Evolutionary conservation across 2,888 invertebrate genomes (phyloP).

Genomic region (Parochlus steinenii): DNA sequence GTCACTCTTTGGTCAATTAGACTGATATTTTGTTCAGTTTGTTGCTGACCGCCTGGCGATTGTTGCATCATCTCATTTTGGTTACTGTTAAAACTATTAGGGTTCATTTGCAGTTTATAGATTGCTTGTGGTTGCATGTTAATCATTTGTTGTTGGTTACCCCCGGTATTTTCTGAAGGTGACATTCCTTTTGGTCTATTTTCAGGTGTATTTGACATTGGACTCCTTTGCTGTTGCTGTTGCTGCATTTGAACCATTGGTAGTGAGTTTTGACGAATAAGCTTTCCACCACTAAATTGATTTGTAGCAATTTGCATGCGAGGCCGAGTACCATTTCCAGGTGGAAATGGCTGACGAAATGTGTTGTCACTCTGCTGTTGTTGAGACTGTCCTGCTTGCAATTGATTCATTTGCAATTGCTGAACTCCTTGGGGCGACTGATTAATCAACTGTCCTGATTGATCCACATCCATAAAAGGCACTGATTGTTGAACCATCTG

Average conservation of each 20-base stretch:
- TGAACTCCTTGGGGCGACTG: conserved; percentile 1
- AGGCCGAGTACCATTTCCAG: conserved; percentile 32
- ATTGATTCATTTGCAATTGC: conserved; percentile 19
- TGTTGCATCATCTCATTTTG: conserved; percentile 11
- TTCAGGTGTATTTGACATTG: conserved; percentile 1
- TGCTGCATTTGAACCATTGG: conserved; percentile 12
- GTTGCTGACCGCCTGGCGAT: conserved; percentile 5
- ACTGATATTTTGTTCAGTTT: not conserved
- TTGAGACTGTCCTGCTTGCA: conserved; percentile 14
- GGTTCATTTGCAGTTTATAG: not conserved
- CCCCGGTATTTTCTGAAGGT: not conserved
- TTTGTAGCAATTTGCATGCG: conserved; percentile 13
- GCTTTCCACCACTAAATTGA: conserved; percentile 5
- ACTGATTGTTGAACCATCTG: not conserved
- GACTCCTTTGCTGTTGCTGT: conserved; percentile 10
- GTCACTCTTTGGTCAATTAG: not conserved
- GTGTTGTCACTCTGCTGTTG: conserved; percentile 35
- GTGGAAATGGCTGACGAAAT: conserved; percentile 53
- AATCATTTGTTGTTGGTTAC: conserved; percentile 1
- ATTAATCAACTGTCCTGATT: conserved; percentile 1
- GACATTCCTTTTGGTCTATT: conserved; percentile 4
- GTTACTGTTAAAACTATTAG: conserved; percentile 1
- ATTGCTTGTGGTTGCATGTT: conserved; percentile 1
- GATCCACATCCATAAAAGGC: not conserved
- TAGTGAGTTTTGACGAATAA: conserved; percentile 8